Conservation (phyloP, 2,797 vertebrate genomes). For the Ficedula albicollis region DNA sequence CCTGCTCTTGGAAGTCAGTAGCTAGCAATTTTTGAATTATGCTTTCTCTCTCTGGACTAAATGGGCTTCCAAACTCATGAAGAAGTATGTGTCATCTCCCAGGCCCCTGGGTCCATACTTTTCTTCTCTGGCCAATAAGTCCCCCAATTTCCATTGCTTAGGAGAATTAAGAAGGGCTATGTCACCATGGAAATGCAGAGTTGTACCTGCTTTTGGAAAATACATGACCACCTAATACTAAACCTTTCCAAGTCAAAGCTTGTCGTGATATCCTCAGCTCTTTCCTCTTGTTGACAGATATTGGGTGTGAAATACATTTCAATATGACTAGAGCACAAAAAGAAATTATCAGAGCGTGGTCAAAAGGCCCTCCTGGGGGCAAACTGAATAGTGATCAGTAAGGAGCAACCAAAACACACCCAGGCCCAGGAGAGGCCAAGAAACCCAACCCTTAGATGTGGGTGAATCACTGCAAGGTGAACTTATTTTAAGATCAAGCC, state of each 20-base stretch:
- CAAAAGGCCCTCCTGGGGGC: background rate
- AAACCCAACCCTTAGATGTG: background rate
- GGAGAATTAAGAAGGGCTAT: background rate
- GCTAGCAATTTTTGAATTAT: background rate
- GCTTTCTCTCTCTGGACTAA: background rate
- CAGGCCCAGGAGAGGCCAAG: background rate
- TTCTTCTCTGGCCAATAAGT: background rate
- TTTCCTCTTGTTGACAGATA: background rate
- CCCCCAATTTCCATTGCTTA: background rate
- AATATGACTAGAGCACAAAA: background rate
- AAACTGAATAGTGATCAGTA: background rate
- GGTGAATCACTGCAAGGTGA: background rate
- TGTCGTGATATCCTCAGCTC: background rate
- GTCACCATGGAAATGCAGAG: background rate
- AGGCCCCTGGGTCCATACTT: background rate
- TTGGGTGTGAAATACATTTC: background rate
- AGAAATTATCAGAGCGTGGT: background rate
- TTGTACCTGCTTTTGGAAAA: conserved; percentile 1
- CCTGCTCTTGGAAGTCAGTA: background rate
- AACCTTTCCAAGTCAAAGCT: background rate
- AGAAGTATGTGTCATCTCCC: background rate
- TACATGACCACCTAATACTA: background rate
- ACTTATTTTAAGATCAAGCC: background rate
- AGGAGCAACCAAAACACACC: background rate
- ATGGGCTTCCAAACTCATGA: background rate